Percentiles rank a stretch among this genome's conserved stretches.
phyloP scores from a whole-genome alignment of 2,888 invertebrate species.

The Hermodice carunculata region DNA sequence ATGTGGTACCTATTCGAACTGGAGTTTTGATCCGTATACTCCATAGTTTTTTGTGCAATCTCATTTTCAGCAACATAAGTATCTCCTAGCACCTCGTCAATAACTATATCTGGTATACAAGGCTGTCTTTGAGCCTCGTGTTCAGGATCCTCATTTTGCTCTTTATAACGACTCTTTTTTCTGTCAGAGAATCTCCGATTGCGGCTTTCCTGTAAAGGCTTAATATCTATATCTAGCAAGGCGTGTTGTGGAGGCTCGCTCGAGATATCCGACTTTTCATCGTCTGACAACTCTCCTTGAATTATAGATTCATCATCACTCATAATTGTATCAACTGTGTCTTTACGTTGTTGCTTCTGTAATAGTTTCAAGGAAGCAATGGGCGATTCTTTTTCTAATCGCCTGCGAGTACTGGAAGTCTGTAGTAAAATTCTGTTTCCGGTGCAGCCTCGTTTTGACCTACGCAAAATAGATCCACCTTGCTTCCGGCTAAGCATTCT shows the following conservation, averaged over 20 bases:
- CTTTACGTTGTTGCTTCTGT: slow-evolving; percentile 11
- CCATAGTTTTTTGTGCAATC: no score
- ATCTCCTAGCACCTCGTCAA: background rate
- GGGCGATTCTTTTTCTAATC: slow-evolving; percentile 15
- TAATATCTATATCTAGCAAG: no score
- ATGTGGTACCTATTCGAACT: no score
- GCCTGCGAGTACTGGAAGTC: slow-evolving; percentile 4
- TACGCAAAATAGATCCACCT: no score
- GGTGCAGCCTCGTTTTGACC: background rate
- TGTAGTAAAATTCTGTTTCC: slow-evolving; percentile 4
- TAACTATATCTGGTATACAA: background rate
- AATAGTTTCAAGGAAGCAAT: slow-evolving; percentile 13
- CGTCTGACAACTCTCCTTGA: background rate
- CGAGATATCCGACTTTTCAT: background rate
- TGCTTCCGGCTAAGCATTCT: slow-evolving; percentile 4
- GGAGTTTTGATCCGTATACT: no score
- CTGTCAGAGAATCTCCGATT: no score
- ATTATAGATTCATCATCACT: background rate
- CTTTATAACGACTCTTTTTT: no score
- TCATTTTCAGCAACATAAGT: no score
- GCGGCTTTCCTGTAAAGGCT: no score
- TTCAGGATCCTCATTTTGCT: no score
- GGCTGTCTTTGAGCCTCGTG: no score
- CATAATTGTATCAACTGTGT: background rate
- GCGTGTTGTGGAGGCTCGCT: no score